Evolutionary conservation across 2,888 invertebrate species (phyloP).

Genomic region (Cantharis nigra): DNA sequence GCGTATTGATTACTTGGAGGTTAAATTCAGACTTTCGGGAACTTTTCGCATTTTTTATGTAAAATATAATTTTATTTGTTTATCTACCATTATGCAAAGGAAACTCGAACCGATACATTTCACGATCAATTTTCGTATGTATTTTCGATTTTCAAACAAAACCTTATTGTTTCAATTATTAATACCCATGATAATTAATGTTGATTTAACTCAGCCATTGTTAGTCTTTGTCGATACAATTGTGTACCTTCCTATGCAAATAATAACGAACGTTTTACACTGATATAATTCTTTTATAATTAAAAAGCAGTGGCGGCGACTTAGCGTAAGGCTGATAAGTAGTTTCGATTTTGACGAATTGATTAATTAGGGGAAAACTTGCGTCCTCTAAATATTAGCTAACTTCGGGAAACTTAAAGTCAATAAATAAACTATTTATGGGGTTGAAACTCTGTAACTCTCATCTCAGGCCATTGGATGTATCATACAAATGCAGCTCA

Average conservation of each 20-base stretch:
- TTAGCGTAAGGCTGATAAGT: not conserved
- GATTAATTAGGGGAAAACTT: not conserved
- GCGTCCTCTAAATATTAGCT: not conserved
- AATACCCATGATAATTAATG: not conserved
- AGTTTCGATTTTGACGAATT: not conserved
- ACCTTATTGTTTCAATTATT: not conserved
- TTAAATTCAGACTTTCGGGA: not conserved
- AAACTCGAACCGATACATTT: not conserved
- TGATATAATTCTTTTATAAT: not conserved
- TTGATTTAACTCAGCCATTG: not conserved
- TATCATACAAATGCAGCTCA: not conserved
- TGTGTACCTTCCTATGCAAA: not conserved
- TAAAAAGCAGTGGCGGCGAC: not conserved
- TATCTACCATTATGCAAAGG: not conserved
- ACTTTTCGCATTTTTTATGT: not conserved
- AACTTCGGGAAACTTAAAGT: not conserved
- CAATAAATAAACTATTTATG: not conserved
- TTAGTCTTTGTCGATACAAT: not conserved
- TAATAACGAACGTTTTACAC: not conserved
- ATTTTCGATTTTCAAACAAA: not conserved
- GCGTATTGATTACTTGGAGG: not conserved
- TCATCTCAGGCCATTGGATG: not conserved
- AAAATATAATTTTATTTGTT: not conserved
- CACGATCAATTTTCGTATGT: not conserved
- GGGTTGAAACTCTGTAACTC: not conserved